Evolutionary conservation across 2,113 vertebrate genomes (phyloP).

Genomic region (Neotoma lepida): DNA sequence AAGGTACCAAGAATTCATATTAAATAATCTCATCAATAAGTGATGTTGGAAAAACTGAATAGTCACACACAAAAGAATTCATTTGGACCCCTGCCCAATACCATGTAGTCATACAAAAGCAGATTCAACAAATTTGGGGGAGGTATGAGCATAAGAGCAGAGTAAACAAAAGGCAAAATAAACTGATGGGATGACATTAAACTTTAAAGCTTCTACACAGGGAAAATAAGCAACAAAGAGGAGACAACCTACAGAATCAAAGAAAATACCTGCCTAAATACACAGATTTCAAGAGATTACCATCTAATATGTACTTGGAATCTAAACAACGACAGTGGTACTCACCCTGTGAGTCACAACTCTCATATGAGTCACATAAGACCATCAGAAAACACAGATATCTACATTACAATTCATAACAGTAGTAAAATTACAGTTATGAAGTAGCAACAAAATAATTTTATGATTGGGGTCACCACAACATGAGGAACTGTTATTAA

Average conservation of each 20-base stretch:
- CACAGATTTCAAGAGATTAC: background rate
- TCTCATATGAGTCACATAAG: background rate
- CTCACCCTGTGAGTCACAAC: background rate
- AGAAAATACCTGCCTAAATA: background rate
- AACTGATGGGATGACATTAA: background rate
- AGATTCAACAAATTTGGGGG: background rate
- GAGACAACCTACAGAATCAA: background rate
- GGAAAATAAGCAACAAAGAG: background rate
- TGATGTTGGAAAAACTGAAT: background rate
- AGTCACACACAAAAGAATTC: background rate
- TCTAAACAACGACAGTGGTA: background rate
- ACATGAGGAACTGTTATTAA: background rate
- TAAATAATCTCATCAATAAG: background rate
- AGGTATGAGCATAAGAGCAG: background rate
- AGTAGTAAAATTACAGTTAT: background rate
- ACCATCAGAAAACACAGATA: background rate
- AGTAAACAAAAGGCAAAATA: background rate
- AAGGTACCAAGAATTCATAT: background rate
- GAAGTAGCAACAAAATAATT: background rate
- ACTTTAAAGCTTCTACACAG: background rate
- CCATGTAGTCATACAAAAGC: background rate
- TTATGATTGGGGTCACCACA: background rate
- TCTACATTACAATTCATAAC: background rate
- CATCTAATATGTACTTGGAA: background rate
- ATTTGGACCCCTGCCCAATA: background rate